Evolutionary conservation across 2,113 vertebrate species (phyloP).

Genomic region (Protobothrops flavoviridis): DNA sequence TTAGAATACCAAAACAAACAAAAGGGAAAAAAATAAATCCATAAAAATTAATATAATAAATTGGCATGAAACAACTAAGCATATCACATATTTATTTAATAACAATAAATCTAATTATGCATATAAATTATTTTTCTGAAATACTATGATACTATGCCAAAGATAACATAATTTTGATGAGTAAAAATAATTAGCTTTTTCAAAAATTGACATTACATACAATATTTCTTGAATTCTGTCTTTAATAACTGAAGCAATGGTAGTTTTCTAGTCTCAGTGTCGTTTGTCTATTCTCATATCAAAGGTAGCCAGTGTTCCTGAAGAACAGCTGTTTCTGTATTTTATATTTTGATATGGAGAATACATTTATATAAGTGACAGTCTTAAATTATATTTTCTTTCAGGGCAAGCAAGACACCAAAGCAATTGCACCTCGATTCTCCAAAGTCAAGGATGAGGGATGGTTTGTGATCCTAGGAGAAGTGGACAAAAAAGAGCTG

Average conservation of each 20-base stretch:
- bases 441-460: constrained; percentile 95
- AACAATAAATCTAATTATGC: not conserved
- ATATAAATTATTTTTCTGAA: not conserved
- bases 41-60: not conserved
- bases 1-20: not conserved
- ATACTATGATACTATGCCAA: not conserved
- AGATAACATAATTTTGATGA: not conserved
- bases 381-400: constrained; percentile 48
- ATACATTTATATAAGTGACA: not conserved
- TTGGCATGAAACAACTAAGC: not conserved
- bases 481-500: constrained; percentile 90
- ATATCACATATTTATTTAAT: not conserved
- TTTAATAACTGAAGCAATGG: not conserved
- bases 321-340: not conserved
- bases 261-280: not conserved
- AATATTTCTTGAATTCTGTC: not conserved
- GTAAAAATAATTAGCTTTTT: not conserved
- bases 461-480: constrained; percentile 92
- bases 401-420: constrained; percentile 91
- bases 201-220: not conserved
- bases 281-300: not conserved
- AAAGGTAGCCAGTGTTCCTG: not conserved
- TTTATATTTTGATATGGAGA: constrained; percentile 1
- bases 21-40: not conserved
- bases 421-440: constrained; percentile 86